Evolutionary conservation across 2,888 invertebrate genomes (phyloP), one percentile per base, ranked within the genome.

Genomic region (Eubasilissa splendida): DNA sequence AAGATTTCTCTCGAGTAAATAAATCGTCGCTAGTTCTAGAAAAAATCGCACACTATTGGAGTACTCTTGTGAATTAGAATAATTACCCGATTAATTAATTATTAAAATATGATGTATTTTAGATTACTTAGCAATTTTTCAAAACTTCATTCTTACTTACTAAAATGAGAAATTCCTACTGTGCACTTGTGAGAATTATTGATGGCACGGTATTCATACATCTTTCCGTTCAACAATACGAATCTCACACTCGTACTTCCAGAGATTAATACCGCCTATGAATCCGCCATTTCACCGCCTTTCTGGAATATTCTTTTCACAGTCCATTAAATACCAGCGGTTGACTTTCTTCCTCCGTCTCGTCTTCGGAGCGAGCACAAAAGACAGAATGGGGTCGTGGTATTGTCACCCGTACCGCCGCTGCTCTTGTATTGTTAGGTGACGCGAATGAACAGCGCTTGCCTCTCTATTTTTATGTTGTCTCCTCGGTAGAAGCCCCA

Each of bases 291-390:
- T 66, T 50, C 58, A 52, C 52, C 60, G 14, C 56, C 22, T n/a
- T 68, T n/a, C 33, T 33, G 58, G 33, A 75, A 54, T 71, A 71
- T 60, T 75, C 60, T 75, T 78, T 71, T 78, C 77, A 14, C 77
- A 63, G 71, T 53, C 77, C 70, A 78, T 78, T 78, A 71, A 78
- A 78, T 60, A 53, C 77, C 77, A 59, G 11, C 70, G 63, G 59
- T 71, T 71, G 71, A 78, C 71, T 71, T 78, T 63, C 71, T 52
- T 71, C 59, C 59, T 50, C 56, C 71, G 56, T 31, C 71, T 56
- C 71, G 71, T 73, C 71, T 73, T 73, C 56, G 5, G 33, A 33
- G 56, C n/a, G 71, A 70, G 52, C 10, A 14, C 54, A 50, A n/a
- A 11, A n/a, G 52, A n/a, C 22, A 22, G 71, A 11, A 42, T 56